Evolutionary conservation across 2,797 vertebrate species (phyloP).

Genomic region (Anomalospiza imberbis): DNA sequence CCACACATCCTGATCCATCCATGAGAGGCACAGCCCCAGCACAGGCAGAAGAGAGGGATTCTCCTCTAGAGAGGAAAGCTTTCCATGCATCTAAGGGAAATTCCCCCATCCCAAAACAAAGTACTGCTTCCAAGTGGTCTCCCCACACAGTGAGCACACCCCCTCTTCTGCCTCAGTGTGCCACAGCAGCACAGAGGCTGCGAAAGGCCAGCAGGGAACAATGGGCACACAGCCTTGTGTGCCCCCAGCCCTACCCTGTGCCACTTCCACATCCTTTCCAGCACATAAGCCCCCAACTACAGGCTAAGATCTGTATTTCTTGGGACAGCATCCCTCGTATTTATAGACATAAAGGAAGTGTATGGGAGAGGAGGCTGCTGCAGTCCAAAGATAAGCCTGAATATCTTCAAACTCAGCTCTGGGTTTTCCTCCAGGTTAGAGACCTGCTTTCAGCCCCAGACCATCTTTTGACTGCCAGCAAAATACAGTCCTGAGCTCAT

Average conservation of each 20-base stretch:
- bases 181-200: not conserved
- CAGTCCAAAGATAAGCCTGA: not conserved
- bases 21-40: not conserved
- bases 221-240: not conserved
- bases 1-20: not conserved
- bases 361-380: not conserved
- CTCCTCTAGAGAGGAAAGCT: not conserved
- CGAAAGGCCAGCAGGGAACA: not conserved
- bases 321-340: not conserved
- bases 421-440: not conserved
- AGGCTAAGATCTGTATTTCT: not conserved
- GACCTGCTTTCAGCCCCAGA: not conserved
- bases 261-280: not conserved
- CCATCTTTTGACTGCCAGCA: not conserved
- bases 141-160: not conserved
- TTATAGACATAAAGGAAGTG: not conserved
- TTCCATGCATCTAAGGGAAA: not conserved
- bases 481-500: not conserved
- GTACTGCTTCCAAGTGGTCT: not conserved
- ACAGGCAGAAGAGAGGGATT: accelerated
- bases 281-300: not conserved
- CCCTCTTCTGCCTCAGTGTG: not conserved
- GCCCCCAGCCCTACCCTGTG: accelerated
- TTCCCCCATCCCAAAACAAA: not conserved
- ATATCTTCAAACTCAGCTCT: not conserved